A percentile compares a stretch with the other conserved stretches of the same genome.
These are phyloP conservation scores for Embidobia sp. DNA, from an alignment of 2,888 invertebrate species.

Conservation along the genomic window DNA sequence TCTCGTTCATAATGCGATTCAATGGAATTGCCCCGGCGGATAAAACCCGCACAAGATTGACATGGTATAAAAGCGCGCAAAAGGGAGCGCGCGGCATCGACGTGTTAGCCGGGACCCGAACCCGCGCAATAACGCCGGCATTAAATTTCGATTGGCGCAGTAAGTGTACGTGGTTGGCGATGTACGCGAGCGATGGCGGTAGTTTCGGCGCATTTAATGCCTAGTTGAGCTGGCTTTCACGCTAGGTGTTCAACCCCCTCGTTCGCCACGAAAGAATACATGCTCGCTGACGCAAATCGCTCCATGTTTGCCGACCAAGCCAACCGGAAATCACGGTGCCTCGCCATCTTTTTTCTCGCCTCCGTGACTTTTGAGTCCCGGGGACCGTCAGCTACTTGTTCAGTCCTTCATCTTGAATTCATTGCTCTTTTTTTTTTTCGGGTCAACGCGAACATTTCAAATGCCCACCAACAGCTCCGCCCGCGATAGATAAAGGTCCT, in stretches of 20 bases:
- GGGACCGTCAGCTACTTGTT: constrained; percentile 3
- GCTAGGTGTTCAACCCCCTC: constrained; percentile 45
- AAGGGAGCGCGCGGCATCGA: constrained; percentile 4
- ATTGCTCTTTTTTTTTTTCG: constrained; percentile 16
- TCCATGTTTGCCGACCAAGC: constrained; percentile 46
- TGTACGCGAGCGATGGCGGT: constrained; percentile 72
- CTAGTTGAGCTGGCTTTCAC: constrained; percentile 44
- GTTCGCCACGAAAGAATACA: constrained; percentile 59
- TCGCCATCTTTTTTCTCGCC: constrained; percentile 51
- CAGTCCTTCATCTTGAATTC: constrained; percentile 18
- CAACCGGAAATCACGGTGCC: constrained; percentile 56
- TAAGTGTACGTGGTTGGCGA: constrained; percentile 67
- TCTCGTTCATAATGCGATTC: constrained; percentile 7
- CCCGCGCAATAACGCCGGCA: constrained; percentile 58
- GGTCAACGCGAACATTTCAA: no score
- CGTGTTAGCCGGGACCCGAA: constrained; percentile 64
- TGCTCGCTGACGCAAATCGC: constrained; percentile 52
- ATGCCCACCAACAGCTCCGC: not conserved
- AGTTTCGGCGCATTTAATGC: constrained; percentile 69
- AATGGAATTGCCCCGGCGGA: not conserved
- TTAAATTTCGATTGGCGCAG: constrained; percentile 62
- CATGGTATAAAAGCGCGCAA: constrained; percentile 12
- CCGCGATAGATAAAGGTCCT: no score
- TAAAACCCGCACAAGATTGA: constrained; percentile 9
- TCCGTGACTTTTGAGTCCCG: constrained; percentile 14